Percentiles rank a stretch among this genome's conserved stretches.
These are phyloP conservation scores for Mallotus villosus DNA, from an alignment of 2,797 vertebrate genomes.

Conservation along the genomic window DNA sequence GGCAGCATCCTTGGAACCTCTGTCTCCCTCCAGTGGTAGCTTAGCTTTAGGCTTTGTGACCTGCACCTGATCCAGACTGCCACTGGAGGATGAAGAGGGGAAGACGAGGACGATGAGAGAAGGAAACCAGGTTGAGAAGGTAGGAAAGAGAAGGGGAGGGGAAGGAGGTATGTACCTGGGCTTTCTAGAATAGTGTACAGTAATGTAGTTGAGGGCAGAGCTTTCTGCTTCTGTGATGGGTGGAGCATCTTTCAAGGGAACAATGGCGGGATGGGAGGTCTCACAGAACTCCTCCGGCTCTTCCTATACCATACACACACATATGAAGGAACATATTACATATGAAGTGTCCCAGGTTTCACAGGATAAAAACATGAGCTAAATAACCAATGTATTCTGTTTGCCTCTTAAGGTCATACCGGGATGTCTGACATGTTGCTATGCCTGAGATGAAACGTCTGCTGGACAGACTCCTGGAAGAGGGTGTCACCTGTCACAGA, in stretches of 20 bases:
- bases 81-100: background rate
- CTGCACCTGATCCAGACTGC: conserved; percentile 68
- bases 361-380: background rate
- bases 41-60: conserved; percentile 47
- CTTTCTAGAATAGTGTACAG: conserved; percentile 70
- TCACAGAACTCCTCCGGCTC: conserved; percentile 76
- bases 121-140: background rate
- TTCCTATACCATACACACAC: conserved; percentile 40
- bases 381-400: background rate
- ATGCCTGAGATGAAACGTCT: conserved; percentile 55
- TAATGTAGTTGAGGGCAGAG: conserved; percentile 60
- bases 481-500: conserved; percentile 63
- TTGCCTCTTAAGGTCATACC: conserved; percentile 45
- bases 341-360: too few species aligned
- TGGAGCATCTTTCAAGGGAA: conserved; percentile 72
- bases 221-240: conserved; percentile 53
- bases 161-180: conserved; percentile 58
- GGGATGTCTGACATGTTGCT: conserved; percentile 73
- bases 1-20: conserved; percentile 58
- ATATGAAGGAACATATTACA: background rate
- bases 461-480: conserved; percentile 69
- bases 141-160: background rate
- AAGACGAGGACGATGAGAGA: background rate
- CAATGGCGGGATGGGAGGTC: conserved; percentile 68
- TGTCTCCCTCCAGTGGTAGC: conserved; percentile 62